A percentile compares a stretch with the other conserved stretches of the same genome.
phyloP scores from a whole-genome alignment of 2,113 vertebrate genomes.

The Amphiprion percula region DNA sequence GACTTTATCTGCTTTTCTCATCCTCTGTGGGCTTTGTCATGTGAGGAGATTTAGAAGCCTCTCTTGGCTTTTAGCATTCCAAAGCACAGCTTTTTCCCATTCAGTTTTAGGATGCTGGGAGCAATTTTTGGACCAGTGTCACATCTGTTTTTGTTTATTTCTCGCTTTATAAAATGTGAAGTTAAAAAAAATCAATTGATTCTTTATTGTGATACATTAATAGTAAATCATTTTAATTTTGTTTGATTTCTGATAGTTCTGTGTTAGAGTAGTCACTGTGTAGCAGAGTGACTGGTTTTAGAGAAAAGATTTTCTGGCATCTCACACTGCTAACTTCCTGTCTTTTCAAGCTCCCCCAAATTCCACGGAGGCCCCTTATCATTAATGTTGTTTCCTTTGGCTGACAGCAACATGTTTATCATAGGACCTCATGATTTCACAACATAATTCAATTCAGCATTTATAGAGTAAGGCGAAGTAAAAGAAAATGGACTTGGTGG shows the following conservation, averaged over 20 bases:
- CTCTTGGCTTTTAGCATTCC: conserved; percentile 22
- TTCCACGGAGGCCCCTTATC: conserved; percentile 49
- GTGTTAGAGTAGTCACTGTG: background rate
- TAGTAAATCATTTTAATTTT: background rate
- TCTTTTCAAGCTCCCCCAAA: conserved; percentile 52
- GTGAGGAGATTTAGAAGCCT: conserved; percentile 31
- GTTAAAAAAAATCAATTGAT: too few species aligned
- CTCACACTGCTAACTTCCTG: conserved; percentile 49
- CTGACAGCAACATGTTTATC: conserved; percentile 20
- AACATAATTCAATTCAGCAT: background rate
- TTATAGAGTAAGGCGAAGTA: background rate
- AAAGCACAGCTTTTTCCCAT: conserved; percentile 28
- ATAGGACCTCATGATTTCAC: conserved; percentile 7
- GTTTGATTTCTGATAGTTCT: conserved; percentile 4
- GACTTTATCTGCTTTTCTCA: background rate
- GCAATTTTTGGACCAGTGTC: conserved; percentile 16
- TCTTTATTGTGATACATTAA: conserved; percentile 38
- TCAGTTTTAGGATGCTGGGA: conserved; percentile 31
- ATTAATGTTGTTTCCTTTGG: conserved; percentile 56
- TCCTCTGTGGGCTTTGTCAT: conserved; percentile 37
- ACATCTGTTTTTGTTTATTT: background rate
- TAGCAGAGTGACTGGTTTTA: background rate
- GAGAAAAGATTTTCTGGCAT: conserved; percentile 38
- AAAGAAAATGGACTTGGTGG: background rate
- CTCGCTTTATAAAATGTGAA: background rate